Percentiles rank a stretch among this genome's conserved stretches.
Evolutionary conservation across 2,113 vertebrate genomes (phyloP).

Genomic region (Alexandromys fortis): DNA sequence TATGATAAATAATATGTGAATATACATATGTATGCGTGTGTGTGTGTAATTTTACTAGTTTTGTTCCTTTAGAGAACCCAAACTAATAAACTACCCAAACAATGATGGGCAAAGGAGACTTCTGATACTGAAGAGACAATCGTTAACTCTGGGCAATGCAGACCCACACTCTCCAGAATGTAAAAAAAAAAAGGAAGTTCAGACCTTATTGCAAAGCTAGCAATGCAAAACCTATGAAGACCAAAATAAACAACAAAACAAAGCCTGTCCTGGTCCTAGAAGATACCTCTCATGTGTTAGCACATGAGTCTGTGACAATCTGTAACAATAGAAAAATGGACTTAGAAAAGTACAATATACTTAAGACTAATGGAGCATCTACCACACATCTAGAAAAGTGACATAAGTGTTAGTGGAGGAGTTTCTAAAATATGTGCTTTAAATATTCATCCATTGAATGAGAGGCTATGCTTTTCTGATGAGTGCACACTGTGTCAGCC

Average conservation of each 20-base stretch:
- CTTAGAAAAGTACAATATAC: neutral
- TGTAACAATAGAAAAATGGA: neutral
- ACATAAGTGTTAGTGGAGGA: neutral
- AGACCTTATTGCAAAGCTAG: neutral
- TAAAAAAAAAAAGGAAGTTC: neutral
- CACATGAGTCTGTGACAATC: neutral
- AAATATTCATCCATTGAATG: neutral
- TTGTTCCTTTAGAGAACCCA: neutral
- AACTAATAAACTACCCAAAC: neutral
- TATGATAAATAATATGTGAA: too few species aligned
- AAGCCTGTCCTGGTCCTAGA: neutral
- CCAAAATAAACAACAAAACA: neutral
- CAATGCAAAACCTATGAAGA: neutral
- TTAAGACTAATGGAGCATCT: neutral
- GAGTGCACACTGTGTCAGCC: neutral
- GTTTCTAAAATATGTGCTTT: neutral
- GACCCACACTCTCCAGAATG: neutral
- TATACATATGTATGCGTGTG: neutral
- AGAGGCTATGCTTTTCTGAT: neutral
- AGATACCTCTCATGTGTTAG: neutral
- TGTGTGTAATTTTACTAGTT: neutral
- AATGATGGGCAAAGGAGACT: neutral
- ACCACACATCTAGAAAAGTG: neutral
- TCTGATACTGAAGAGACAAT: neutral
- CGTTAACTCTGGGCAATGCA: neutral